These are phyloP conservation scores for Leucophora obtusa DNA, from an alignment of 2,888 invertebrate genomes.

Conservation along the genomic window DNA sequence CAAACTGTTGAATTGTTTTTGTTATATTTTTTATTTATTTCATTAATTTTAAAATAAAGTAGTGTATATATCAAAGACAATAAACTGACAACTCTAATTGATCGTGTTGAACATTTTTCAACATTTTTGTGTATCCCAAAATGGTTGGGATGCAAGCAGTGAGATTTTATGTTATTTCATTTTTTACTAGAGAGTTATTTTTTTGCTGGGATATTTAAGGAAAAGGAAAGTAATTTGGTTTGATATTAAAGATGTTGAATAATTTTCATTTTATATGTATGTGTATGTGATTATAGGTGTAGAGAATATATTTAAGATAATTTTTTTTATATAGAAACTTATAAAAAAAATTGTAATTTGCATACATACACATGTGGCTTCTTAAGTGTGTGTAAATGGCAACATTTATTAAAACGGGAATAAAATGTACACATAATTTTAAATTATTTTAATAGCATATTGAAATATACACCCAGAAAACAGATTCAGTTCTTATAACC, in stretches of 20 bases:
- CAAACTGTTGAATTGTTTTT: too few species aligned
- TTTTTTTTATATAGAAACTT: not conserved
- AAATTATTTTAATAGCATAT: constrained; percentile 58
- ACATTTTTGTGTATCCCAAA: too few species aligned
- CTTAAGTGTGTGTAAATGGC: constrained; percentile 35
- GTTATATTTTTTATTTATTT: too few species aligned
- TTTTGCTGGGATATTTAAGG: not conserved
- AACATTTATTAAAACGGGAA: constrained; percentile 59
- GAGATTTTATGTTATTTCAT: too few species aligned
- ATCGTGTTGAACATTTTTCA: too few species aligned
- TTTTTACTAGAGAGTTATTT: too few species aligned
- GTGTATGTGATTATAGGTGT: not conserved
- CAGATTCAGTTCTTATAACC: too few species aligned
- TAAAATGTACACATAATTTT: constrained; percentile 63
- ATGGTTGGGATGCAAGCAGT: too few species aligned
- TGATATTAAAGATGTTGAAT: constrained; percentile 46
- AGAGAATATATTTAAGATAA: not conserved
- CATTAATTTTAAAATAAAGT: too few species aligned
- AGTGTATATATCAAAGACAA: too few species aligned
- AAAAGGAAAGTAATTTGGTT: constrained; percentile 50
- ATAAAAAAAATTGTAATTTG: not conserved
- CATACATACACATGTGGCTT: not conserved
- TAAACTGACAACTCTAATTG: too few species aligned
- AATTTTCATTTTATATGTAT: constrained; percentile 3
- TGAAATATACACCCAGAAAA: too few species aligned